Percentiles rank a stretch among this genome's conserved stretches.
These are phyloP conservation scores for Hippocampus kuda DNA, from an alignment of 2,797 vertebrate genomes.

Conservation along the genomic window DNA sequence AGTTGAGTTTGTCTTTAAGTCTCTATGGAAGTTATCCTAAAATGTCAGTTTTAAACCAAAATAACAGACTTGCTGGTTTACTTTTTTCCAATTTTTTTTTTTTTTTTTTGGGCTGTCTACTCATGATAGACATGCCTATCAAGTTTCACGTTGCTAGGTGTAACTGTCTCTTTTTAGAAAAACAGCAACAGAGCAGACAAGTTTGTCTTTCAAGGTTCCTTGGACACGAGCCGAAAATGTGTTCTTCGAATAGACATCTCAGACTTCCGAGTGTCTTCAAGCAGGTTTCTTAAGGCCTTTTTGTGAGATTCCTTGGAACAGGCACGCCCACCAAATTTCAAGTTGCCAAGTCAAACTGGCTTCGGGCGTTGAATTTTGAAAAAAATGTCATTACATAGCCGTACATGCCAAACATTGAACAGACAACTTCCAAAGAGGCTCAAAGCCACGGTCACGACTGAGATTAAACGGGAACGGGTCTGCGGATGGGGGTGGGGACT, in stretches of 20 bases:
- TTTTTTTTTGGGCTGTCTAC: not conserved
- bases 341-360: not conserved
- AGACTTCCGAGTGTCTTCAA: not conserved
- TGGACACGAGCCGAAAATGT: not conserved
- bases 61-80: not conserved
- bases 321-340: not conserved
- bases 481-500: conserved; percentile 4
- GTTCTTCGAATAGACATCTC: not conserved
- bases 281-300: not conserved
- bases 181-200: not conserved
- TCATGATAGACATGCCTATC: not conserved
- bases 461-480: not conserved
- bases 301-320: not conserved
- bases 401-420: not conserved
- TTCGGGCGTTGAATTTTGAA: not conserved
- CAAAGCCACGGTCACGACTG: conserved; percentile 22
- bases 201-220: not conserved
- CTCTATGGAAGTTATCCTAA: too few relatives aligned
- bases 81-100: not conserved
- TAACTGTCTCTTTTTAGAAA: not conserved
- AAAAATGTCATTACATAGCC: not conserved
- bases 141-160: not conserved
- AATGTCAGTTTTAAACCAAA: too few relatives aligned
- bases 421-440: not conserved
- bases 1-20: not conserved